These are phyloP conservation scores for Taxidea taxus DNA, from an alignment of 2,113 vertebrate genomes.

Conservation along the genomic window DNA sequence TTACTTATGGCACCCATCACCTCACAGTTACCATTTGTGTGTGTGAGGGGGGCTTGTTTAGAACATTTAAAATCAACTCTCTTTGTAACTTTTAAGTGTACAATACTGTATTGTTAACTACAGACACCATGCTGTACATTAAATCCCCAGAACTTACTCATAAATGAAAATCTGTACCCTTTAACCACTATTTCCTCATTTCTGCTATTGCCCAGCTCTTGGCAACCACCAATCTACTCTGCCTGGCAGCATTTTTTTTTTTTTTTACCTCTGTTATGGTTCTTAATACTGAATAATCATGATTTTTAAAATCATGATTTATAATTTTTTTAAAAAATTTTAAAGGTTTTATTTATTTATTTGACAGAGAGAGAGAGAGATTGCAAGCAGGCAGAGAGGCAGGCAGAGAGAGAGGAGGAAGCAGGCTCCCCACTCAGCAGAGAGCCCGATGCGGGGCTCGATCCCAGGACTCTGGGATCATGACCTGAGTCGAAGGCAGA, in stretches of 20 bases:
- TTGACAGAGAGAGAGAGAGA: too few species aligned
- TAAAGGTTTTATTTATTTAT: too few species aligned
- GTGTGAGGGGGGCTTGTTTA: too few species aligned
- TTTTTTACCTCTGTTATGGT: neutral
- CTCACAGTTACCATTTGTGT: neutral
- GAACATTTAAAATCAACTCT: neutral
- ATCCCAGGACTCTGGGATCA: too few species aligned
- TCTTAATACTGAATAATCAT: neutral
- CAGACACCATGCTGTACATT: neutral
- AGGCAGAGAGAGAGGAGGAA: too few species aligned
- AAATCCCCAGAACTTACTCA: neutral
- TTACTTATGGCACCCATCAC: neutral
- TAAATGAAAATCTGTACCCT: neutral
- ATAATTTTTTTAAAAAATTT: too few species aligned
- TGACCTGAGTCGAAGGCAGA: too few species aligned
- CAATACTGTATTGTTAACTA: neutral
- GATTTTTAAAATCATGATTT: constrained; percentile 2
- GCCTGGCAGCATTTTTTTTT: neutral
- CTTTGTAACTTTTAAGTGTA: neutral
- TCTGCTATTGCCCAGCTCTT: neutral
- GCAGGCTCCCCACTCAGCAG: too few species aligned
- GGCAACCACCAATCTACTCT: neutral
- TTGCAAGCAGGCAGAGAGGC: too few species aligned
- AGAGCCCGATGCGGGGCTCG: too few species aligned
- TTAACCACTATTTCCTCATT: neutral